These are phyloP conservation scores for Neosilurus mollespiculum DNA, from an alignment of 2,797 vertebrate genomes.

Conservation along the genomic window DNA sequence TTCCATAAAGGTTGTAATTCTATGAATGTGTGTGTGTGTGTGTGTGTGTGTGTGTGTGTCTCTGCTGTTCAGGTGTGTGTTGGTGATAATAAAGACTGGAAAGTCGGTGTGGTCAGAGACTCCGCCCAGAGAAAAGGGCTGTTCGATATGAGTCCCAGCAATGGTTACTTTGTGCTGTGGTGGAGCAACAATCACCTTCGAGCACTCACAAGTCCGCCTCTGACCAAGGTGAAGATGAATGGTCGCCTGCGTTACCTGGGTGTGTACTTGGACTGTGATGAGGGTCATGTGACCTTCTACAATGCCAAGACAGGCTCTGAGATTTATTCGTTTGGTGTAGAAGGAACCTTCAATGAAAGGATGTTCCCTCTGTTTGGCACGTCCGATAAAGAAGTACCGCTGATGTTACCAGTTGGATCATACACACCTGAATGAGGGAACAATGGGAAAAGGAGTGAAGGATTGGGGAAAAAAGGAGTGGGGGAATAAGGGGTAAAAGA, in stretches of 20 bases:
- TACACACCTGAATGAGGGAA: conserved; percentile 46
- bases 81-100: conserved; percentile 75
- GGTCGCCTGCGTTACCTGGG: conserved; percentile 67
- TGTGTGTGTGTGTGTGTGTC: conserved; percentile 1
- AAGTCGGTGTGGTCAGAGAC: conserved; percentile 70
- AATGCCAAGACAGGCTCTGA: conserved; percentile 70
- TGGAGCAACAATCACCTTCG: conserved; percentile 69
- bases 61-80: conserved; percentile 67
- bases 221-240: conserved; percentile 68
- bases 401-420: conserved; percentile 62
- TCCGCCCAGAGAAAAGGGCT: conserved; percentile 74
- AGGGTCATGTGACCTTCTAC: conserved; percentile 72
- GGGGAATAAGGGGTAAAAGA: not conserved
- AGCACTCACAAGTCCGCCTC: conserved; percentile 63
- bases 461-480: not conserved
- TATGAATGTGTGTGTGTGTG: conserved; percentile 57
- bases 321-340: conserved; percentile 63
- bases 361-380: conserved; percentile 75
- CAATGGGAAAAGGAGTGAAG: not conserved
- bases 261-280: conserved; percentile 72
- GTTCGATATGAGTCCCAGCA: conserved; percentile 72
- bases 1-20: not conserved
- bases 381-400: conserved; percentile 72
- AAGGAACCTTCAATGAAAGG: conserved; percentile 60
- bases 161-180: conserved; percentile 74